Conservation (phyloP, 2,797 vertebrate genomes). For the Dryobates pubescens region DNA sequence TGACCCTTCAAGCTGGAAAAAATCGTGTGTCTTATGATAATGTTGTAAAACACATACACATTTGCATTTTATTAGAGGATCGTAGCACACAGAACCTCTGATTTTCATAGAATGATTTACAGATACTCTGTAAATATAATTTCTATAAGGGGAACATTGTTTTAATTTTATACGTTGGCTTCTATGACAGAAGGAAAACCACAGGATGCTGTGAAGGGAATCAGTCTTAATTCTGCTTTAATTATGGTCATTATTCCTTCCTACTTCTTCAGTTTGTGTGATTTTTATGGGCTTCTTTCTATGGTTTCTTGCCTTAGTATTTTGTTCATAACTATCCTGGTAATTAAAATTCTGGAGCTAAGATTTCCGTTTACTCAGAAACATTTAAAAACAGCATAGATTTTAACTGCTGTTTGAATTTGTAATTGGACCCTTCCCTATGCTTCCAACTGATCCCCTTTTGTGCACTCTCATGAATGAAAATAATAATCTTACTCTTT, state of each 20-base stretch:
- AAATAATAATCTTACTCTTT: background rate
- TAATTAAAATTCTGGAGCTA: background rate
- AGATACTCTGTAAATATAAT: background rate
- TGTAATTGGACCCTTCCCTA: background rate
- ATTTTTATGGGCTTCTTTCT: background rate
- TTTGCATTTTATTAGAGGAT: background rate
- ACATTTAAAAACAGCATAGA: background rate
- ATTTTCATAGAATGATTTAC: background rate
- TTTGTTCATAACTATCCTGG: background rate
- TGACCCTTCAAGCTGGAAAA: background rate
- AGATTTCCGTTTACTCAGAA: conserved; percentile 23
- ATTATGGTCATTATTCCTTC: background rate
- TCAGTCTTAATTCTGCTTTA: background rate
- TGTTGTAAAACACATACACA: background rate
- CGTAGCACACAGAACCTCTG: background rate
- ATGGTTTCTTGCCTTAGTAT: background rate
- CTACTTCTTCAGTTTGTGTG: background rate
- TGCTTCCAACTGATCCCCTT: background rate
- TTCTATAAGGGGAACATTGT: background rate
- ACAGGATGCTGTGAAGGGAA: background rate
- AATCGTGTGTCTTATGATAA: background rate
- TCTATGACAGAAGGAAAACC: background rate
- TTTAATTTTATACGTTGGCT: background rate
- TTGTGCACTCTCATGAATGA: background rate
- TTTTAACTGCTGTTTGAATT: background rate